Percentiles rank a stretch among this genome's conserved stretches.
phyloP scores from a whole-genome alignment of 2,888 invertebrate genomes.

The Heteromyza rotundicornis region DNA sequence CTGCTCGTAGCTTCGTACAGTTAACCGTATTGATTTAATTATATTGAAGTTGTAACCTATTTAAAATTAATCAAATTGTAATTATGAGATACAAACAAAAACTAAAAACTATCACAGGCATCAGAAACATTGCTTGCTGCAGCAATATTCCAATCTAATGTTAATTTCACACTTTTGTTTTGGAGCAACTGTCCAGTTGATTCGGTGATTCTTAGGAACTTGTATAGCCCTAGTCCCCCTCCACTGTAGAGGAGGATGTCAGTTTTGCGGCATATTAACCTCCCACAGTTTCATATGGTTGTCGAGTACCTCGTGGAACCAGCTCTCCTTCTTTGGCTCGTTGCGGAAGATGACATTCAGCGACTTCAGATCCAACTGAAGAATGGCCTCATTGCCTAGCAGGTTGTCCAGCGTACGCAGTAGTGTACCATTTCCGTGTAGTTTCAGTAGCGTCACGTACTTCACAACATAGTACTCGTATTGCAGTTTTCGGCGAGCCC shows the following conservation, averaged over 20 bases:
- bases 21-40: too few species aligned
- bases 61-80: slow-evolving; percentile 26
- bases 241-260: slow-evolving; percentile 17
- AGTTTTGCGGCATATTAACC: slow-evolving; percentile 72
- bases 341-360: slow-evolving; percentile 81
- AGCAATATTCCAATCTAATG: slow-evolving; percentile 31
- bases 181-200: neutral
- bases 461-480: slow-evolving; percentile 83
- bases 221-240: slow-evolving; percentile 27
- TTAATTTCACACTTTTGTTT: slow-evolving; percentile 11
- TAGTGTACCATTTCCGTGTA: slow-evolving; percentile 79
- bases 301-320: slow-evolving; percentile 88
- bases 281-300: slow-evolving; percentile 91
- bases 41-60: too few species aligned
- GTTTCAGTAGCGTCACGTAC: slow-evolving; percentile 79
- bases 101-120: slow-evolving; percentile 56
- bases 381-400: slow-evolving; percentile 81
- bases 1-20: too few species aligned
- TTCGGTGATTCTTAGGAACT: slow-evolving; percentile 38
- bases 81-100: slow-evolving; percentile 19
- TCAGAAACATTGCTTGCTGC: slow-evolving; percentile 39
- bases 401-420: slow-evolving; percentile 74
- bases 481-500: slow-evolving; percentile 76
- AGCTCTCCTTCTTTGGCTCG: slow-evolving; percentile 74
- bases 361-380: slow-evolving; percentile 81